Evolutionary conservation across 2,797 vertebrate genomes (phyloP).

Genomic region (Sebastes diploproa): DNA sequence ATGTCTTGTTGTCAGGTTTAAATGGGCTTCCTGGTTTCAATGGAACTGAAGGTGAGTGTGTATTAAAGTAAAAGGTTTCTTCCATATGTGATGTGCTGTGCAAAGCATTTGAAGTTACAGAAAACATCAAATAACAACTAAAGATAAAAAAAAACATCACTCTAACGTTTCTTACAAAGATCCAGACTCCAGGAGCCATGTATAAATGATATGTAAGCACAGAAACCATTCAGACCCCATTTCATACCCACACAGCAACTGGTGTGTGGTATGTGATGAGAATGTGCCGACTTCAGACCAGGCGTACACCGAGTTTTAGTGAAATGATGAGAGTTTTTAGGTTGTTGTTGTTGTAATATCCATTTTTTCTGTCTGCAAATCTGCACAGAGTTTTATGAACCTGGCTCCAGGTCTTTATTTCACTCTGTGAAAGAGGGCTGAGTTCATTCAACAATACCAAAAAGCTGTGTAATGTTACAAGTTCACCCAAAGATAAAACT

Average conservation of each 20-base stretch:
- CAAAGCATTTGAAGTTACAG: not conserved
- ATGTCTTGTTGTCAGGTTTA: slow-evolving; percentile 17
- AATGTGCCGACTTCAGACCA: not conserved
- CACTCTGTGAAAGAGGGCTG: not conserved
- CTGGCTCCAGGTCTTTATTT: not conserved
- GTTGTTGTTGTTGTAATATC: too few relatives aligned
- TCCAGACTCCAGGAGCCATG: not conserved
- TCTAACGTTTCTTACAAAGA: not conserved
- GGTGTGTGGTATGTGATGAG: too few relatives aligned
- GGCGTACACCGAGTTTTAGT: not conserved
- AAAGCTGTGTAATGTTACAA: not conserved
- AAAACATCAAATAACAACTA: not conserved
- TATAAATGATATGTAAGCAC: not conserved
- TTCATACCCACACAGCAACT: not conserved
- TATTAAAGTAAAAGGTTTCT: not conserved
- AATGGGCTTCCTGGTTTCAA: slow-evolving; percentile 24
- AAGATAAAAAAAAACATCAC: not conserved
- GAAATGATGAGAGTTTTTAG: not conserved
- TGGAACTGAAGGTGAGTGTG: slow-evolving; percentile 36
- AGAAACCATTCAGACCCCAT: not conserved
- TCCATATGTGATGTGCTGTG: not conserved
- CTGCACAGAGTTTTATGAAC: too few relatives aligned
- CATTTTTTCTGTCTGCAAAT: too few relatives aligned
- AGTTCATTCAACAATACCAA: not conserved
- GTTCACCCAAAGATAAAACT: not conserved